Conservation (phyloP, 2,797 vertebrate genomes). For the Hirundo rustica region DNA sequence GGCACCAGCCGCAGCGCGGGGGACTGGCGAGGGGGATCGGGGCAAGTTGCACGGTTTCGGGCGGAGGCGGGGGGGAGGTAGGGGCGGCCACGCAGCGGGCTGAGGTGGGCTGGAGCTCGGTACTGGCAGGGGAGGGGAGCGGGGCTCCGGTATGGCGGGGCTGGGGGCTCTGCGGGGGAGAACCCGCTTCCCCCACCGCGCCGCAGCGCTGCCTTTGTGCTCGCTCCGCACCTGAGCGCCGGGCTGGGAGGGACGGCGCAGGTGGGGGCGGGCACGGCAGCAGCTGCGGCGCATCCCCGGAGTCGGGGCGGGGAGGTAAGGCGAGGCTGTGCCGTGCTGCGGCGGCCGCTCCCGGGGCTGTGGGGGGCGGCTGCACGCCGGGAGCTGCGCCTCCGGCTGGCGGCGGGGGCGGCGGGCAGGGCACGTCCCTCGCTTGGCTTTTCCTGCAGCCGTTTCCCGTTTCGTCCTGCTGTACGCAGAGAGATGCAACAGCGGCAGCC, state of each 20-base stretch:
- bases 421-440: background rate
- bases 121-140: background rate
- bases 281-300: background rate
- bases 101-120: background rate
- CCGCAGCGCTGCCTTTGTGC: background rate
- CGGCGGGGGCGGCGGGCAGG: background rate
- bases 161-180: background rate
- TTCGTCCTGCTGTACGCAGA: background rate
- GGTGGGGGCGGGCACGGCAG: background rate
- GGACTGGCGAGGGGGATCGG: background rate
- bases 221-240: conserved; percentile 17
- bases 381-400: background rate
- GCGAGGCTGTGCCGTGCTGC: background rate
- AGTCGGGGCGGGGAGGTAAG: conserved; percentile 15
- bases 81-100: background rate
- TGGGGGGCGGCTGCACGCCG: background rate
- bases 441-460: background rate
- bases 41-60: background rate
- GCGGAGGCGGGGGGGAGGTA: no score
- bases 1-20: background rate
- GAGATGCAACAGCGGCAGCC: background rate
- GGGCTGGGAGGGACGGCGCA: background rate
- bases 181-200: background rate
- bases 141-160: background rate
- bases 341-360: background rate